A percentile compares a stretch with the other conserved stretches of the same genome.
phyloP scores from a whole-genome alignment of 2,888 invertebrate genomes.

The Tethea ocularis region DNA sequence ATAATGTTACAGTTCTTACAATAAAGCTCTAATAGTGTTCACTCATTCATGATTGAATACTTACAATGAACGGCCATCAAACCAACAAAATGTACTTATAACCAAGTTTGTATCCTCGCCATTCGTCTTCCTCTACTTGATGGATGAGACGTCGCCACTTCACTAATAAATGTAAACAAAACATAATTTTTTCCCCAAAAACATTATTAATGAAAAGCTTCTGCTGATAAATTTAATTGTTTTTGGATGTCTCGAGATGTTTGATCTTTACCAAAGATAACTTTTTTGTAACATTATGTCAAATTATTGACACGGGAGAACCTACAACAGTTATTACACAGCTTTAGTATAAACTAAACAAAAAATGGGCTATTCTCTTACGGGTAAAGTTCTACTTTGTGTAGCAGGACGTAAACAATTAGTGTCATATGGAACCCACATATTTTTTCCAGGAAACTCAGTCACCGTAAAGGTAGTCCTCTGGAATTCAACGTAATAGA shows the following conservation, averaged over 20 bases:
- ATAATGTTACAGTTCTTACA: neutral
- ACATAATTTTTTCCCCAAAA: slow-evolving; percentile 66
- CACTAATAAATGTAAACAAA: slow-evolving; percentile 82
- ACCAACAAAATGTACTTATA: slow-evolving; percentile 39
- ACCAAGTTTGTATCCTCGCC: slow-evolving; percentile 43
- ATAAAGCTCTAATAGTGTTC: neutral
- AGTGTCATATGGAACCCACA: slow-evolving; percentile 16
- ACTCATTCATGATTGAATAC: neutral
- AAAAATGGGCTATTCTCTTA: slow-evolving; percentile 11
- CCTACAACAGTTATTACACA: slow-evolving; percentile 21
- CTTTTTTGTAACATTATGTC: slow-evolving; percentile 53
- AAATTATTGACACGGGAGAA: slow-evolving; percentile 49
- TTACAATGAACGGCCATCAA: slow-evolving; percentile 47
- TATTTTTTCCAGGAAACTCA: slow-evolving; percentile 48
- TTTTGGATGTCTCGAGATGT: slow-evolving; percentile 57
- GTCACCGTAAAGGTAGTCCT: slow-evolving; percentile 51
- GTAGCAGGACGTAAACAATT: slow-evolving; percentile 15
- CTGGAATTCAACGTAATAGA: slow-evolving; percentile 66
- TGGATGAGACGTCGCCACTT: slow-evolving; percentile 74
- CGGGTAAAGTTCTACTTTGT: neutral
- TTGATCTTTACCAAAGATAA: slow-evolving; percentile 58
- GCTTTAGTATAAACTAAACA: slow-evolving; percentile 24
- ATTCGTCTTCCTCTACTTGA: slow-evolving; percentile 74
- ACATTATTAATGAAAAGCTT: slow-evolving; percentile 70
- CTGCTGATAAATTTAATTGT: slow-evolving; percentile 75